phyloP scores from a whole-genome alignment of 1,140 invertebrate genomes.

The Drosophila pallidifrons region DNA sequence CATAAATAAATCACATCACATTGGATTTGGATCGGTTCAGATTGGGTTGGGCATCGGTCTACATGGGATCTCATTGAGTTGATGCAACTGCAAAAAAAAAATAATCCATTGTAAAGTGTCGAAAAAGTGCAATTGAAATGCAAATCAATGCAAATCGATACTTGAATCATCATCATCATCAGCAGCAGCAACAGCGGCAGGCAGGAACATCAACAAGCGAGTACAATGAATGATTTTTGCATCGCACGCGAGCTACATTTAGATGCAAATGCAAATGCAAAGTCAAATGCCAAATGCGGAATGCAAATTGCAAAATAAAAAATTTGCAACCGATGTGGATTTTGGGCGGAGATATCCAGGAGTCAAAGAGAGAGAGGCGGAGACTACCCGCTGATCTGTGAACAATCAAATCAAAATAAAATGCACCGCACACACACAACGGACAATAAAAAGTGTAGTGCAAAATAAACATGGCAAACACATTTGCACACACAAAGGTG shows the following conservation, averaged over 20 bases:
- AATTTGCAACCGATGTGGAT: constrained; percentile 52
- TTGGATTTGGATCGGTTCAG: constrained; percentile 9
- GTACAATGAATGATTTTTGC: constrained; percentile 76
- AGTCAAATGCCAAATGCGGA: constrained; percentile 51
- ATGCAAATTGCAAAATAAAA: constrained; percentile 46
- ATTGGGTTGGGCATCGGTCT: constrained; percentile 3
- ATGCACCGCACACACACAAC: constrained; percentile 46
- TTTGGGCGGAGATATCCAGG: constrained; percentile 24
- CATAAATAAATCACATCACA: constrained; percentile 70
- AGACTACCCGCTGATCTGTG: constrained; percentile 61
- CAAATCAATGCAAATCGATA: constrained; percentile 83
- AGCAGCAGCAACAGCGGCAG: constrained; percentile 25
- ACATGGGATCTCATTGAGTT: constrained; percentile 14
- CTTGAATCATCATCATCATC: constrained; percentile 75
- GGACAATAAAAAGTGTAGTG: constrained; percentile 50
- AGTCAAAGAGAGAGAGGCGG: not conserved
- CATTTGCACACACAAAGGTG: constrained; percentile 16
- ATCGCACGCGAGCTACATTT: constrained; percentile 74
- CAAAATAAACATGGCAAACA: constrained; percentile 53
- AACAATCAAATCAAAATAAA: constrained; percentile 82
- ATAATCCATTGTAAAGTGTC: constrained; percentile 82
- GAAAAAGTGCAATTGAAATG: constrained; percentile 81
- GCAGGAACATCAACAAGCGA: not conserved
- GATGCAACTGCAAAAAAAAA: constrained; percentile 60
- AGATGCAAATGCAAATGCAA: constrained; percentile 66